Conservation (phyloP, 1,140 invertebrate genomes). For the Zaprionus camerounensis region DNA sequence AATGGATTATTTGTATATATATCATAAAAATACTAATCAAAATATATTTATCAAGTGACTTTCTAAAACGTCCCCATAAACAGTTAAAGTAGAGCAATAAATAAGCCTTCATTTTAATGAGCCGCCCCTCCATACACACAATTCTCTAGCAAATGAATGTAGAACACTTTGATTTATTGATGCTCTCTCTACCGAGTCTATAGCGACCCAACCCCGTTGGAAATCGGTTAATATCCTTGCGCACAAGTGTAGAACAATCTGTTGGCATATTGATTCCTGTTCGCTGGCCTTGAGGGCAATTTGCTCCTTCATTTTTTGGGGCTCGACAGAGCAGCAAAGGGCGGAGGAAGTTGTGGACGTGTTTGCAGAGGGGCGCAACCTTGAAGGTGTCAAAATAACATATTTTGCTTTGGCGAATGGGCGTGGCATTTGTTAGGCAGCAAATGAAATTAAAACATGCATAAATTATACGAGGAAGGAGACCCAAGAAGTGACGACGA, state of each 20-base stretch:
- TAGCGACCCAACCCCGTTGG: slow-evolving; percentile 11
- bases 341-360: slow-evolving; percentile 12
- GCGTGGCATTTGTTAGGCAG: slow-evolving; percentile 74
- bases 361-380: slow-evolving; percentile 57
- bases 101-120: neutral
- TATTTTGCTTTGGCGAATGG: slow-evolving; percentile 55
- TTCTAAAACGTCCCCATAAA: neutral
- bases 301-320: slow-evolving; percentile 10
- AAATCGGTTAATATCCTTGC: slow-evolving; percentile 39
- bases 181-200: neutral
- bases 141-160: neutral
- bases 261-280: slow-evolving; percentile 34
- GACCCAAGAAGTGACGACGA: slow-evolving; percentile 31
- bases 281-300: slow-evolving; percentile 1
- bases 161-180: slow-evolving; percentile 3
- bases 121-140: no score
- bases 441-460: slow-evolving; percentile 81
- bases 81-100: neutral
- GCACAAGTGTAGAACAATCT: slow-evolving; percentile 36
- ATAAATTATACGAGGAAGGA: slow-evolving; percentile 70
- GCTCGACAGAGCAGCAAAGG: neutral
- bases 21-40: no score
- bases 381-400: slow-evolving; percentile 82
- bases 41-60: no score
- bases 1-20: neutral